phyloP scores from a whole-genome alignment of 92 coral and sea anemone species.

The Palythoa caribaeorum region DNA sequence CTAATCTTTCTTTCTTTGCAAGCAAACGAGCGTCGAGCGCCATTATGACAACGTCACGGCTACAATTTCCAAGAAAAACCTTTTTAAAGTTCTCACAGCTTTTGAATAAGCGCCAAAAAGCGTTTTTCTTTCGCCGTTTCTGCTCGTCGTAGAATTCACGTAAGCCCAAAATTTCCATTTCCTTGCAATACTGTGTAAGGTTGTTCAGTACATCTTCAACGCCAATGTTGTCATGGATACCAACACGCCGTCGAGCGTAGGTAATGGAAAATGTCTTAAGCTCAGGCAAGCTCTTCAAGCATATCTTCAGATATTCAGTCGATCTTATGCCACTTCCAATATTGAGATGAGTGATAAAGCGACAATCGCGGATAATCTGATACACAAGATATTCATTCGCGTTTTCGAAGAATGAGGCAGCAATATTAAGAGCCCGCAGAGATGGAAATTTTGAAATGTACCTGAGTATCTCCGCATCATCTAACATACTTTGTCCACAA shows the following conservation, averaged over 20 bases:
- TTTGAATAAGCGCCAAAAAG: conserved; percentile 67
- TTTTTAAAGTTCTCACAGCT: conserved; percentile 63
- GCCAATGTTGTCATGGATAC: conserved; percentile 53
- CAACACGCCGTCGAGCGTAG: conserved; percentile 55
- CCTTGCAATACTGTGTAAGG: conserved; percentile 65
- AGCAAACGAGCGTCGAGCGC: conserved; percentile 73
- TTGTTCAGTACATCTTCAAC: conserved; percentile 67
- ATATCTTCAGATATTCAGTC: conserved; percentile 52
- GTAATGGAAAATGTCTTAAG: conserved; percentile 74
- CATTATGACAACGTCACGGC: conserved; percentile 79
- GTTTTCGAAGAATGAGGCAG: conserved; percentile 3
- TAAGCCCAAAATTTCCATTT: conserved; percentile 74
- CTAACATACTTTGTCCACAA: not conserved
- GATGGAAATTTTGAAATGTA: conserved; percentile 15
- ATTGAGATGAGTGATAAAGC: conserved; percentile 17
- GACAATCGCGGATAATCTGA: conserved; percentile 15
- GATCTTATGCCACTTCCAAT: conserved; percentile 32
- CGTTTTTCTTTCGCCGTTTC: conserved; percentile 63
- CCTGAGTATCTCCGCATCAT: not conserved
- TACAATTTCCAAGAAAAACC: conserved; percentile 68
- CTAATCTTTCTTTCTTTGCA: conserved; percentile 60
- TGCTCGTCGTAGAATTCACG: conserved; percentile 73
- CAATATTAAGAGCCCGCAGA: conserved; percentile 32
- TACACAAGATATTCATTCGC: not conserved
- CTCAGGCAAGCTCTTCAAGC: conserved; percentile 64